A percentile compares a stretch with the other conserved stretches of the same genome.
phyloP scores from a whole-genome alignment of 1,140 invertebrate genomes.

The Ridgeia piscesae region DNA sequence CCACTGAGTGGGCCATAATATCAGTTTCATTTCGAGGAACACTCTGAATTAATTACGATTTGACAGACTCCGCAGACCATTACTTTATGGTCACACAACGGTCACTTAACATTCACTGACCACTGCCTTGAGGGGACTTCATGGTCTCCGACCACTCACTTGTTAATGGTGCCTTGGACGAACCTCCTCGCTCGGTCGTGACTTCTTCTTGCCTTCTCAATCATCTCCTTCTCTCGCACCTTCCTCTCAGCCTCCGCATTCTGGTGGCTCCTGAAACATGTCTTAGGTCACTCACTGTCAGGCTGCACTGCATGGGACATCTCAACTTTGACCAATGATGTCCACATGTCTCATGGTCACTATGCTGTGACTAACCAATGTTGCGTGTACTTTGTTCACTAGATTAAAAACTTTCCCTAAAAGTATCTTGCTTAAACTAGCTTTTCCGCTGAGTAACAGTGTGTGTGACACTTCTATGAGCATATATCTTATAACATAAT shows the following conservation, averaged over 20 bases:
- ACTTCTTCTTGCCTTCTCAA: slow-evolving; percentile 45
- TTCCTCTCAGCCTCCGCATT: not conserved
- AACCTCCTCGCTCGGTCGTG: slow-evolving; percentile 47
- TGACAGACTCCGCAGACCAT: not conserved
- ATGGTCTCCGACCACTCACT: slow-evolving; percentile 40
- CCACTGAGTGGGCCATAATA: no score
- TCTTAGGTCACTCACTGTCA: not conserved
- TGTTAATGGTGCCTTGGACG: slow-evolving; percentile 47
- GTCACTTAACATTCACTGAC: no score
- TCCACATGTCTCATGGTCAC: not conserved
- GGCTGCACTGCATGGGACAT: not conserved
- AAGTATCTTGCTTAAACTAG: no score
- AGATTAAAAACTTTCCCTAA: no score
- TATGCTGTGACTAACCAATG: not conserved
- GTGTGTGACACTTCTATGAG: no score
- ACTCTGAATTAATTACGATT: not conserved
- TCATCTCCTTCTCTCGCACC: slow-evolving; percentile 5
- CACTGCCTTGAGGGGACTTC: no score
- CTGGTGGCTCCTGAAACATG: not conserved
- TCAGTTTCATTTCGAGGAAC: not conserved
- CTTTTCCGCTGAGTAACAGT: no score
- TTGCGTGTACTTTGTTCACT: not conserved
- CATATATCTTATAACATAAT: no score
- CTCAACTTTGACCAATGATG: not conserved
- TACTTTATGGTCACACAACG: no score